Evolutionary conservation across 2,797 vertebrate genomes (phyloP).

Genomic region (Muscicapa comitata): DNA sequence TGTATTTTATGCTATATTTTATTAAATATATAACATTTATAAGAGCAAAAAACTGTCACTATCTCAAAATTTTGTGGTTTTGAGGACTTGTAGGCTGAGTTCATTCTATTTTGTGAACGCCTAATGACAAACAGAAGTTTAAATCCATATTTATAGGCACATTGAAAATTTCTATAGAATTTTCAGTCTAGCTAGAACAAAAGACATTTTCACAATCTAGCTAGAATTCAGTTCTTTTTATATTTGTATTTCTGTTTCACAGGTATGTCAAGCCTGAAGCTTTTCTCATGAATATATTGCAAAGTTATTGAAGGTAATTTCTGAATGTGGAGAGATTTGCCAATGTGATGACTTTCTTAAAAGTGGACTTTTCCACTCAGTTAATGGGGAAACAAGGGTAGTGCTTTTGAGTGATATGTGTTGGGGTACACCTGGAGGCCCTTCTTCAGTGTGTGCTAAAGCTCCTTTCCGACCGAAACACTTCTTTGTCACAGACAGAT

Average conservation of each 20-base stretch:
- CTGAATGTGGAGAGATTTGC: background rate
- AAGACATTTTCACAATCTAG: background rate
- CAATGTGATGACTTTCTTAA: background rate
- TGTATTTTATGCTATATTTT: background rate
- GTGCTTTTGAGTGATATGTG: rapidly evolving
- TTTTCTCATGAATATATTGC: background rate
- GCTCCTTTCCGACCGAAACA: background rate
- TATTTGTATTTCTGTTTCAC: background rate
- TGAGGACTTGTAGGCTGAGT: background rate
- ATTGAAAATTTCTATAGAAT: background rate
- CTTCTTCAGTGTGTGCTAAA: background rate
- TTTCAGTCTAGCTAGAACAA: background rate
- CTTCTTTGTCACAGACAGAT: background rate
- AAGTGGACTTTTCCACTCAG: background rate
- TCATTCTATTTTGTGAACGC: background rate
- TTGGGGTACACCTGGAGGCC: background rate
- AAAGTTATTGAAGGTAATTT: background rate
- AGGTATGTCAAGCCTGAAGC: background rate
- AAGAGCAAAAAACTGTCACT: background rate
- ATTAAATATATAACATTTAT: background rate
- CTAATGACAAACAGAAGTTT: background rate
- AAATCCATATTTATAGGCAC: background rate
- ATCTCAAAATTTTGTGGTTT: background rate
- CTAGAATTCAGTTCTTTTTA: background rate
- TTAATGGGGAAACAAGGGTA: background rate